These are phyloP conservation scores for Pseudomyrmex pallidus DNA, from an alignment of 1,140 invertebrate genomes.

Conservation along the genomic window DNA sequence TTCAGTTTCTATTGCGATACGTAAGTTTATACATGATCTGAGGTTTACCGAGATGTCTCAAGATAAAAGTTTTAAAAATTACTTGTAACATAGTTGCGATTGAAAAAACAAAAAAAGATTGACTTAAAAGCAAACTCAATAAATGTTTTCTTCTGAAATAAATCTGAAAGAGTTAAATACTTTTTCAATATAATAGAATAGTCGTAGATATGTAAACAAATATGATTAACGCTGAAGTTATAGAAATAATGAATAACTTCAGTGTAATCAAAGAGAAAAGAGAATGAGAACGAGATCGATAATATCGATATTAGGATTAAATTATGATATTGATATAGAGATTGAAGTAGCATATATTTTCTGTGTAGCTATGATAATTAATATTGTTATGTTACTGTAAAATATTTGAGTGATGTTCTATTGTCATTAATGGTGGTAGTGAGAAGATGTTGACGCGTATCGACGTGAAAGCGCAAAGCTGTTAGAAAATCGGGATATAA, in stretches of 20 bases:
- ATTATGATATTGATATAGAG: background rate
- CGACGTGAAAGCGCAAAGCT: constrained; percentile 63
- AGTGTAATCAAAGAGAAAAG: constrained; percentile 33
- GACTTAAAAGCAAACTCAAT: constrained; percentile 8
- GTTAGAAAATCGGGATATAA: constrained; percentile 1
- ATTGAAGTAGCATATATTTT: constrained; percentile 34
- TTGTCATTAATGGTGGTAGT: constrained; percentile 19
- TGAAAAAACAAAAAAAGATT: background rate
- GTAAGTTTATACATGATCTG: background rate
- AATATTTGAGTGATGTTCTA: background rate
- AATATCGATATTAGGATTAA: constrained; percentile 1
- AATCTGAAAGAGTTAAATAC: constrained; percentile 2
- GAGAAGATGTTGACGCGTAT: constrained; percentile 63
- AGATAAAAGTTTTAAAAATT: no score
- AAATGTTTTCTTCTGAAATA: background rate
- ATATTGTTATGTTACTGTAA: constrained; percentile 14
- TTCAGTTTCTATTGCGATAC: background rate
- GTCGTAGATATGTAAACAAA: background rate
- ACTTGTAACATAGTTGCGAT: background rate
- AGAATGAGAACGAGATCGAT: constrained; percentile 20
- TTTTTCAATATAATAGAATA: background rate
- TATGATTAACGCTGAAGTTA: constrained; percentile 3
- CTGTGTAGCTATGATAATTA: background rate
- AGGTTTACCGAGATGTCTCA: background rate
- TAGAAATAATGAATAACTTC: constrained; percentile 10